A percentile compares a stretch with the other conserved stretches of the same genome.
These are phyloP conservation scores for Ailurus styani DNA, from an alignment of 2,113 vertebrate species.

Conservation along the genomic window DNA sequence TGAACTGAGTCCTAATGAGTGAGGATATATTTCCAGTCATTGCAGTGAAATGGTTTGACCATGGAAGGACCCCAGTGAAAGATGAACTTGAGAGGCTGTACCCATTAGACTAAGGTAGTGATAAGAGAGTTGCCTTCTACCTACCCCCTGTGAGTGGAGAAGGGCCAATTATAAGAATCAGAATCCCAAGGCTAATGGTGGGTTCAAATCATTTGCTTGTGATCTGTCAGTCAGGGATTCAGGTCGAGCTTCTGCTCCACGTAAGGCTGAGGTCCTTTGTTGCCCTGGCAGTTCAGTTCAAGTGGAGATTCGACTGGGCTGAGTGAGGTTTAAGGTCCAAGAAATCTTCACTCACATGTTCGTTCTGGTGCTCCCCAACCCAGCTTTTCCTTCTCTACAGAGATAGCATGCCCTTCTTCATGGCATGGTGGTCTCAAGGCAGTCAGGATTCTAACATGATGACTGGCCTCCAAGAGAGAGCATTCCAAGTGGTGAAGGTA, in stretches of 20 bases:
- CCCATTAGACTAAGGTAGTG: not conserved
- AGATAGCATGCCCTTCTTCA: not conserved
- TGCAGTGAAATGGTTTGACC: not conserved
- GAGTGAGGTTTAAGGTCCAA: not conserved
- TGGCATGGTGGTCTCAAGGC: not conserved
- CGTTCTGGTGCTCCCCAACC: not conserved
- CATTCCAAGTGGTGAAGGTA: not conserved
- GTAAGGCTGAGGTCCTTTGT: not conserved
- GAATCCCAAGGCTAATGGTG: not conserved
- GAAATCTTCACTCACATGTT: not conserved
- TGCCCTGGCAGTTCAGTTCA: not conserved
- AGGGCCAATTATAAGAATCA: not conserved
- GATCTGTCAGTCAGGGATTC: not conserved
- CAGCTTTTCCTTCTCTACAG: not conserved
- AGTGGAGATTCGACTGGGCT: not conserved
- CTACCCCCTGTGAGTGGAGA: not conserved
- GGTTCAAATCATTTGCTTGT: not conserved
- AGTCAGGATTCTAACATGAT: not conserved
- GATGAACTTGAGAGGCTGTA: not conserved
- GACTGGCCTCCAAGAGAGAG: not conserved
- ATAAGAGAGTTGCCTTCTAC: not conserved
- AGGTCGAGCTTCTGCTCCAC: not conserved
- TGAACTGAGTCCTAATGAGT: not conserved
- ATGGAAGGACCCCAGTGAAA: not conserved
- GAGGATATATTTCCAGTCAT: not conserved